Conservation (phyloP, 2,113 vertebrate species). For the Gavialis gangeticus region DNA sequence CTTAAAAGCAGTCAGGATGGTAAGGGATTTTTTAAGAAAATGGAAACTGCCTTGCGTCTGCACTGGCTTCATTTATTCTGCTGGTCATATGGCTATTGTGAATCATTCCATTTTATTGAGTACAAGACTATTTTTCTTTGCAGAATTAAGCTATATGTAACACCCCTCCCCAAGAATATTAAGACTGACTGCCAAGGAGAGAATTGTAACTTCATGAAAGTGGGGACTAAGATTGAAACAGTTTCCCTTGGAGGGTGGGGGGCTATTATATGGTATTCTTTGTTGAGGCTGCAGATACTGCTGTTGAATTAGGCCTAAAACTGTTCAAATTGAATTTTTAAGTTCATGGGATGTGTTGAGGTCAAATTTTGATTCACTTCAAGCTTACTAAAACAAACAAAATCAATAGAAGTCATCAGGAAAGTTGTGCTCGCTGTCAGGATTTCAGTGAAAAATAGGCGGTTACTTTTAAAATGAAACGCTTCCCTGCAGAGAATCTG, state of each 20-base stretch:
- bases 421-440: no score
- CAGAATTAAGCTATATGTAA: not conserved
- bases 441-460: no score
- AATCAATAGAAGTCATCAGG: not conserved
- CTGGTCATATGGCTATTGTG: slow-evolving; percentile 16
- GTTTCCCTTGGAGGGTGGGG: not conserved
- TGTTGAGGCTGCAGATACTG: not conserved
- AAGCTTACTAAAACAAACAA: not conserved
- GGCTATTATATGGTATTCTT: not conserved
- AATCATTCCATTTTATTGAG: not conserved
- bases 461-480: no score
- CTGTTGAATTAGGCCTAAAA: not conserved
- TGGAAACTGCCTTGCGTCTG: slow-evolving; percentile 65
- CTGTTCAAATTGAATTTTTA: not conserved
- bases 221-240: not conserved
- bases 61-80: slow-evolving; percentile 46
- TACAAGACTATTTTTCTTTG: not conserved
- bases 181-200: not conserved
- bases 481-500: not conserved
- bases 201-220: not conserved
- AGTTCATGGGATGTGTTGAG: not conserved
- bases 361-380: not conserved
- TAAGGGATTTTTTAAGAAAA: slow-evolving; percentile 83
- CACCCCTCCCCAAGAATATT: not conserved
- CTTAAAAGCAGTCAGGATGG: slow-evolving; percentile 99